Base-by-base conservation (phyloP, 2,797 vertebrate genomes). In the Danio choprae region DNA sequence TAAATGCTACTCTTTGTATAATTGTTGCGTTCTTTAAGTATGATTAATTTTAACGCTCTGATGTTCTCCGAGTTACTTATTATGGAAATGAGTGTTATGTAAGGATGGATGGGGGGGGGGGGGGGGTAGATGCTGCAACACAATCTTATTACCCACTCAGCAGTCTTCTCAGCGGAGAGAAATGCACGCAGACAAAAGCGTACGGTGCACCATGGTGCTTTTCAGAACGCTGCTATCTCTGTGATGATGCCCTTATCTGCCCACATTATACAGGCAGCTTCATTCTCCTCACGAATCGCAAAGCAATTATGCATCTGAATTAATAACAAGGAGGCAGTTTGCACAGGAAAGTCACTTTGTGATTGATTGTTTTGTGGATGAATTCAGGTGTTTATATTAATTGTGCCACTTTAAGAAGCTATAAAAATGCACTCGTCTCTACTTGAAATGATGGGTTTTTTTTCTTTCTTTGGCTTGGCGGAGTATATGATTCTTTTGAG, bases 81-180 rank as follows among this genome's bases (percentile, higher is more conserved):
- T 86, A 84, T 89, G 83, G 82, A 89, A 86, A 89, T 86, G 69
- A 69, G 79, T 41, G 69, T 89, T 89, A 87, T 81, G 74, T 87
- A 87, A 89, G 72, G 50, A 86, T 86, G 73, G 59, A 80, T 59
- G 76, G 78, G 56, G 63, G 48, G 73, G 80, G 70, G n/a, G n/a
- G n/a, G n/a, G n/a, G n/a, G n/a, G n/a, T n/a, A n/a, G n/a, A 76
- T 78, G 74, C 83, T 82, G 83, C 59, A 65, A 81, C 70, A 75
- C 80, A 87, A 85, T 87, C 85, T 85, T 87, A 87, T 87, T 86
- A 89, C 76, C 70, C 81, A 79, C 85, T 85, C 85, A 83, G 86
- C 75, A 82, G 74, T 74, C 75, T 73, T 86, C 85, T 80, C 81
- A 84, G 78, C 20, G 60, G 84, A 86, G 59, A 77, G 51, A 55